Conservation (phyloP, 2,888 invertebrate species). For the Cylindroiulus punctatus region DNA sequence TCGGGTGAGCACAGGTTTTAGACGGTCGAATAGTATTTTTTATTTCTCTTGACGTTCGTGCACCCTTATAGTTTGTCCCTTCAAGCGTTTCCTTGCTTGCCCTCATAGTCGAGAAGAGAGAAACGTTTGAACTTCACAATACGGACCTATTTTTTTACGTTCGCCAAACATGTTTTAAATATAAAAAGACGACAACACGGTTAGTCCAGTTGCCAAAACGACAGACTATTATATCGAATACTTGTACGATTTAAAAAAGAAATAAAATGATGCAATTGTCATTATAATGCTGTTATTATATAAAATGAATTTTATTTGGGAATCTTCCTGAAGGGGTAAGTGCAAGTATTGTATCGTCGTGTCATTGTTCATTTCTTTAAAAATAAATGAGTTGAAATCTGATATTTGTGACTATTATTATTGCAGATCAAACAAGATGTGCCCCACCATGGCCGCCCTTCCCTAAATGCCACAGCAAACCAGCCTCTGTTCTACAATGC, state of each 20-base stretch:
- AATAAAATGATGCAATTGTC: constrained; percentile 42
- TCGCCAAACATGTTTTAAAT: constrained; percentile 41
- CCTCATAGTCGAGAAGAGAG: constrained; percentile 42
- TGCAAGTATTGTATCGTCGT: too few relatives aligned
- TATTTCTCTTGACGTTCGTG: background rate
- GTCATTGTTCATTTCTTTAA: too few relatives aligned
- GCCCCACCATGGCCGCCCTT: too few relatives aligned
- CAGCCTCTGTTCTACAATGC: too few relatives aligned
- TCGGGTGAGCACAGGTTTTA: background rate
- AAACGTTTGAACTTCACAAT: constrained; percentile 37
- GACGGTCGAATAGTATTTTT: background rate
- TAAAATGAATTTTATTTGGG: too few relatives aligned
- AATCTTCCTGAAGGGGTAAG: too few relatives aligned
- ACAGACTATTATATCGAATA: constrained; percentile 27
- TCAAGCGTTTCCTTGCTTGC: constrained; percentile 22
- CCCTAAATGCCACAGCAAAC: too few relatives aligned
- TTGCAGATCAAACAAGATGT: too few relatives aligned
- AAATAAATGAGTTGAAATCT: too few relatives aligned
- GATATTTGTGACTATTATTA: too few relatives aligned
- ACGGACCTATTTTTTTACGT: constrained; percentile 42
- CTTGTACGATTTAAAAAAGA: constrained; percentile 37
- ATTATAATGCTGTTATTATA: too few relatives aligned
- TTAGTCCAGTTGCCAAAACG: constrained; percentile 42
- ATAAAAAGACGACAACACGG: constrained; percentile 35
- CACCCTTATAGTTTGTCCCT: background rate